Evolutionary conservation across 2,797 vertebrate species (phyloP).

Genomic region (Pseudomugil tenellus): DNA sequence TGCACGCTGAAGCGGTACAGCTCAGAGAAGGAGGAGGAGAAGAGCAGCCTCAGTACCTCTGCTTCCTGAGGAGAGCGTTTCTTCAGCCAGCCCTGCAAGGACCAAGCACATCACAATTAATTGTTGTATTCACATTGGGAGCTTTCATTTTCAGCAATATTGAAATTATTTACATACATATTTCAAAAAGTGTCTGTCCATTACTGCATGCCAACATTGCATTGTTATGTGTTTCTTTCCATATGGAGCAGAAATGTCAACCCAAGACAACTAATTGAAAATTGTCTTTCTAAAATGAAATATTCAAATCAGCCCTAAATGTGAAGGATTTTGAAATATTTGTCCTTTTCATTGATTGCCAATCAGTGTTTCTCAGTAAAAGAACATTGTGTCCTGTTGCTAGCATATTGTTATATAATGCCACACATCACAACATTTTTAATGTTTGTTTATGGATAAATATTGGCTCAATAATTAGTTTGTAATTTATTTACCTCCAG

Average conservation of each 20-base stretch:
- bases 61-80: conserved; percentile 86
- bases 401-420: neutral
- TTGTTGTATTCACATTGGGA: neutral
- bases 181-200: neutral
- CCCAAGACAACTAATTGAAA: neutral
- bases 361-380: neutral
- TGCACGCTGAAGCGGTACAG: conserved; percentile 88
- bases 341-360: neutral
- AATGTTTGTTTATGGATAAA: neutral
- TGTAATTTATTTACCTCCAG: conserved; percentile 84
- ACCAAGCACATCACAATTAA: conserved; percentile 14
- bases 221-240: neutral
- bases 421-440: neutral
- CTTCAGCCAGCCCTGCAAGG: conserved; percentile 89
- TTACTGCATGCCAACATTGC: neutral
- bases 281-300: neutral
- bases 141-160: neutral
- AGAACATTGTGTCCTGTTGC: neutral
- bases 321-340: neutral
- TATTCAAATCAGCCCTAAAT: neutral
- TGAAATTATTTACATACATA: neutral
- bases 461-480: neutral
- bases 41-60: conserved; percentile 85
- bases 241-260: neutral
- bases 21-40: conserved; percentile 87